phyloP scores from a whole-genome alignment of 2,113 vertebrate species.

The Sylvietta virens region DNA sequence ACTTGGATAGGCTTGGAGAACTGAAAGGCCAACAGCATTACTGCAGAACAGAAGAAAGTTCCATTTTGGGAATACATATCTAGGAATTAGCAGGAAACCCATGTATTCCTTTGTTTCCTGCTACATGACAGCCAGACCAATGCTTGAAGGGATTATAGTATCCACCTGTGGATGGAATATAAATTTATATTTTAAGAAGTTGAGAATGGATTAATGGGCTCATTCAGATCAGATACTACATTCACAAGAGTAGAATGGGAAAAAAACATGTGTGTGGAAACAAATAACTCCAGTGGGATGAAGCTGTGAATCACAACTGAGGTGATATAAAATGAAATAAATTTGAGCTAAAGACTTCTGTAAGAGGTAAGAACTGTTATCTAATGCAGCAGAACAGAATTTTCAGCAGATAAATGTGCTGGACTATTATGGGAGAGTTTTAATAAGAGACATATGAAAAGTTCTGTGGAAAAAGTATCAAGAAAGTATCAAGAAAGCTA shows the following conservation, averaged over 20 bases:
- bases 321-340: neutral
- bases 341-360: neutral
- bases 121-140: neutral
- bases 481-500: neutral
- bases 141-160: neutral
- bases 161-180: neutral
- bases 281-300: neutral
- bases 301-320: neutral
- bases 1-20: neutral
- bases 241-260: neutral
- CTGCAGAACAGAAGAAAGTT: neutral
- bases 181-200: neutral
- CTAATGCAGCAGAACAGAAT: neutral
- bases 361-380: neutral
- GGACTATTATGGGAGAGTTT: neutral
- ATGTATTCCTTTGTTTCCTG: neutral
- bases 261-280: rapidly evolving
- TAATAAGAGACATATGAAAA: neutral
- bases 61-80: neutral
- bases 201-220: neutral
- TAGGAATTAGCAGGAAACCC: neutral
- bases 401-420: neutral
- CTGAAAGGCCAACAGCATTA: neutral
- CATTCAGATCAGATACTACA: neutral
- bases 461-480: neutral